Evolutionary conservation across 2,113 vertebrate genomes (phyloP), one percentile per base, ranked within the genome.

Genomic region (Nanorana parkeri): DNA sequence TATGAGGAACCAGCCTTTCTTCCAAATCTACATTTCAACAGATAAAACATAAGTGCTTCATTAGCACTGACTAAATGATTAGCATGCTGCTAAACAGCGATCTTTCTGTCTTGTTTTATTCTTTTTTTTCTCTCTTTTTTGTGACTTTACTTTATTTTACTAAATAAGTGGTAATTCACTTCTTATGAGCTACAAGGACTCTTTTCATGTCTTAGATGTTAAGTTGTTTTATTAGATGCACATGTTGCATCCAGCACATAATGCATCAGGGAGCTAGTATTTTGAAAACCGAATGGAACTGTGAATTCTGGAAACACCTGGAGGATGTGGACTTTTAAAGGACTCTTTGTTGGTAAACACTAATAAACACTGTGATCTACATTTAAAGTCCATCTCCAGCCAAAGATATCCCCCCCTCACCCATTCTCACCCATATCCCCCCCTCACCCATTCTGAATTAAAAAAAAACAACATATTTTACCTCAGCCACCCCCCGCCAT

Each of bases 31-130:
- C 52, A 58, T 68, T 68, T 24, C 77, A 17, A 58, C 65, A 79
- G 66, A 69, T 79, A 79, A 69, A n/a, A 69, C 77, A 79, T 68
- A 69, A 58, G 54, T 36, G 65, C 54, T 79, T 79, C 66, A 68
- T 79, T 68, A 58, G 54, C 54, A 32, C n/a, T 32, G 11, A 41
- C 65, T 32, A 58, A 79, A 32, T 61, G 65, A 58, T 79, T 54
- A 36, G 65, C 28, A 26, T 21, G 26, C 29, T n/a, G n/a, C 65
- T 32, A 11, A 56, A 68, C 17, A 23, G 21, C 11, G 19, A 56
- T 78, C 64, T 67, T 55, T 68, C 51, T 66, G 20, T 67, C 26
- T 78, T 26, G 64, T 54, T 55, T 67, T 60, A 60, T 60, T 60
- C 41, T 61, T 47, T 66, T 54, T 55, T 67, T 36, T 58, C 54